These are phyloP conservation scores for Eubucco bourcierii DNA, from an alignment of 2,113 vertebrate species.

Conservation along the genomic window DNA sequence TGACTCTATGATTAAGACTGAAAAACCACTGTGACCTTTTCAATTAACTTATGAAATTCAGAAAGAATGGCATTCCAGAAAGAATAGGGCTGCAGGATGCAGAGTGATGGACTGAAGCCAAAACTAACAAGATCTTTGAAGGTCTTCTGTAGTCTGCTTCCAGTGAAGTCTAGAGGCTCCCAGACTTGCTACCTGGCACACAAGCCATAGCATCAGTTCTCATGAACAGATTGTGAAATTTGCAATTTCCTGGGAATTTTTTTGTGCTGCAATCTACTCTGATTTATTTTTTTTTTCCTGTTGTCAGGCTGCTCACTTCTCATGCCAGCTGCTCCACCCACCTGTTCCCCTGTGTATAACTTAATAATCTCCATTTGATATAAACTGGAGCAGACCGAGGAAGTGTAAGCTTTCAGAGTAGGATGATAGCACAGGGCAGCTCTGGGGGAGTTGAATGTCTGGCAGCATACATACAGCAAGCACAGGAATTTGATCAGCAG, in stretches of 20 bases:
- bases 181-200: conserved; percentile 66
- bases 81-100: conserved; percentile 34
- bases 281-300: conserved; percentile 62
- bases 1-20: background rate
- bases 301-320: conserved; percentile 78
- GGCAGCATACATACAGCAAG: conserved; percentile 45
- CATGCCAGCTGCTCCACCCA: conserved; percentile 77
- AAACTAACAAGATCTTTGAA: conserved; percentile 67
- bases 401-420: conserved; percentile 59
- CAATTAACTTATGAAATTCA: conserved; percentile 50
- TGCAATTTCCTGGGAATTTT: conserved; percentile 69
- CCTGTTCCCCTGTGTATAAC: conserved; percentile 71
- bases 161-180: conserved; percentile 47
- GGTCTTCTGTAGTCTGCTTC: conserved; percentile 53
- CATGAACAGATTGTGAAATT: conserved; percentile 70
- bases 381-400: conserved; percentile 67
- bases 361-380: conserved; percentile 72
- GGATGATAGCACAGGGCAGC: conserved; percentile 42
- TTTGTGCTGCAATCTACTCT: conserved; percentile 60
- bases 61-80: conserved; percentile 36
- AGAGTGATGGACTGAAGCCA: conserved; percentile 45
- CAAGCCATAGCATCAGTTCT: conserved; percentile 19
- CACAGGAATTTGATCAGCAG: conserved; percentile 28
- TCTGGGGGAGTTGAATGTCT: conserved; percentile 58
- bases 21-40: conserved; percentile 65